A percentile compares a stretch with the other conserved stretches of the same genome.
Evolutionary conservation across 2,888 invertebrate genomes (phyloP).

Genomic region (Noctua fimbriata): DNA sequence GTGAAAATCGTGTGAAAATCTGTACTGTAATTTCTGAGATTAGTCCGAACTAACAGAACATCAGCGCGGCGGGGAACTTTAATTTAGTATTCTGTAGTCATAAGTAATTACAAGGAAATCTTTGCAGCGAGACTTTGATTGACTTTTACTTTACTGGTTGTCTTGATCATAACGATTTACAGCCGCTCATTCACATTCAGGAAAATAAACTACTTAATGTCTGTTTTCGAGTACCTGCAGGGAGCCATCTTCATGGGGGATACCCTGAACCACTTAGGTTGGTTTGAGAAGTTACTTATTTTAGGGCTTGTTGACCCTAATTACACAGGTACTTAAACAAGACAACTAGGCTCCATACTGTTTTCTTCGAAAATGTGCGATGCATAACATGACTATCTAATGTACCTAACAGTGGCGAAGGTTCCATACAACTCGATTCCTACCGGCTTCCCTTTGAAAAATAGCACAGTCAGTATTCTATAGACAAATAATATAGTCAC

Average conservation of each 20-base stretch:
- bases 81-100: background rate
- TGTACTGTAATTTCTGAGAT: background rate
- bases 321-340: conserved; percentile 1
- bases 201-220: conserved; percentile 8
- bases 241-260: background rate
- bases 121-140: background rate
- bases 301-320: conserved; percentile 23
- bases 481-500: too few species aligned
- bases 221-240: background rate
- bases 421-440: too few species aligned
- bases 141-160: conserved; percentile 29
- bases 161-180: conserved; percentile 9
- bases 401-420: too few species aligned
- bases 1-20: background rate
- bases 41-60: background rate
- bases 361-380: conserved; percentile 9
- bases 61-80: background rate
- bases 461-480: too few species aligned
- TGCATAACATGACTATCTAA: conserved; percentile 24
- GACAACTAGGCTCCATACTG: conserved; percentile 3
- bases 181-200: conserved; percentile 14
- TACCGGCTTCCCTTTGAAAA: too few species aligned
- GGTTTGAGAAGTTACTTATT: background rate
- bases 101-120: conserved; percentile 7
- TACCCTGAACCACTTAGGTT: background rate